Evolutionary conservation across 2,888 invertebrate genomes (phyloP), one percentile per base, ranked within the genome.

Genomic region (Ormia ochracea): DNA sequence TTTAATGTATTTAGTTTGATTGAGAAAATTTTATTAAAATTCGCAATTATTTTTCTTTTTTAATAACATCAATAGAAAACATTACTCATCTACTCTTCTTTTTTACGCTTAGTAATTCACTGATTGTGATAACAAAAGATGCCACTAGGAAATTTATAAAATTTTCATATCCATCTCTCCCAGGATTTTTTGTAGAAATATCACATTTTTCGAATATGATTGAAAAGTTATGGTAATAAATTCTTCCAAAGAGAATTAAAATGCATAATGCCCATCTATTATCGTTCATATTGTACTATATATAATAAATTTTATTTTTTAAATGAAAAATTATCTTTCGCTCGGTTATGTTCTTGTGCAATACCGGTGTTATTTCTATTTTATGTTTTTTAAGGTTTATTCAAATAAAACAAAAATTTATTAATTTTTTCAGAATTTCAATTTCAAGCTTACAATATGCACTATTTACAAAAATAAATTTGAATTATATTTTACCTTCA

Each of bases 21-120:
- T 21, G 28, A 33, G 56, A 63, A 58, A 2, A 33, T 33, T 21
- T 7, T 23, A 4, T n/a, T 9, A 26, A 50, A 28, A 50, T 9
- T 56, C 63, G 50, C 56, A 63, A 56, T 76, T 66, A 12, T 59
- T 75, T 66, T 77, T 28, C 43, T n/a, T n/a, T n/a, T n/a, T 9
- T 59, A 48, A 75, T 26, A 69, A 74, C 50, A 75, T 19, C 14
- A 69, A 74, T 43, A 70, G 14, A 66, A 80, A 80, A 76, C 58
- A 80, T 80, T 80, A 80, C 80, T 80, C 80, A 80, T 66, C 48
- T 63, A 19, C 56, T 52, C 61, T 61, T 70, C 70, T 80, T 80
- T 43, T 69, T 79, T 45, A 7, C 1, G 9, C 4, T 38, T 0
- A 48, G 33, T 4, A 56, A 79, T 69, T 70, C 79, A 79, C 54